Percentiles rank a stretch among this genome's conserved stretches.
phyloP scores from a whole-genome alignment of 2,888 invertebrate genomes.

The Acleris literana region DNA sequence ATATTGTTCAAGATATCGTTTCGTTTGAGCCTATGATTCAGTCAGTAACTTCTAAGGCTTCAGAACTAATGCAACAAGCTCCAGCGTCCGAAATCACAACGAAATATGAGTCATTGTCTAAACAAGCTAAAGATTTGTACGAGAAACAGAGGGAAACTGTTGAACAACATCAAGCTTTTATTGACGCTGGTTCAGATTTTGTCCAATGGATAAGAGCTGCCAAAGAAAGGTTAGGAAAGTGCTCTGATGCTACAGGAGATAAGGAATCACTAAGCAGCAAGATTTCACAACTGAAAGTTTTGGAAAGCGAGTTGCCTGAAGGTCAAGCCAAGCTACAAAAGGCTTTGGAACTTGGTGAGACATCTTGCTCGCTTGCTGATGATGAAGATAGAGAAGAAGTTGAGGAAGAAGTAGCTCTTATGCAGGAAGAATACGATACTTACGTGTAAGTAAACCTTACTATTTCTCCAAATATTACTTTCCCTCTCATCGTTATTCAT shows the following conservation, averaged over 20 bases:
- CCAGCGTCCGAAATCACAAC: slow-evolving; percentile 96
- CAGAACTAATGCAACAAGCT: slow-evolving; percentile 94
- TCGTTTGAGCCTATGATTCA: slow-evolving; percentile 99
- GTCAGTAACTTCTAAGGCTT: slow-evolving; percentile 96
- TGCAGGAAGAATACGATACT: slow-evolving; percentile 95
- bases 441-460: slow-evolving; percentile 84
- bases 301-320: slow-evolving; percentile 92
- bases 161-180: slow-evolving; percentile 95
- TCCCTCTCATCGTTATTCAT: neutral
- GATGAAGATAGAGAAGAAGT: slow-evolving; percentile 94
- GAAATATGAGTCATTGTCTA: slow-evolving; percentile 94
- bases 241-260: slow-evolving; percentile 96
- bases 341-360: slow-evolving; percentile 92
- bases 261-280: slow-evolving; percentile 94
- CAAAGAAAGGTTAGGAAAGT: slow-evolving; percentile 95
- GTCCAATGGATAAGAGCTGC: slow-evolving; percentile 95
- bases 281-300: slow-evolving; percentile 92
- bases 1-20: slow-evolving; percentile 97
- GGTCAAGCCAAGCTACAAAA: slow-evolving; percentile 92
- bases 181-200: slow-evolving; percentile 96
- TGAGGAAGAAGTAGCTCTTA: slow-evolving; percentile 94
- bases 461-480: slow-evolving; percentile 5
- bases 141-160: slow-evolving; percentile 95
- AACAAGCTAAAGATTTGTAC: slow-evolving; percentile 94
- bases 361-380: slow-evolving; percentile 92